Base-by-base conservation (phyloP, 2,888 invertebrate genomes). In the Thera britannica region DNA sequence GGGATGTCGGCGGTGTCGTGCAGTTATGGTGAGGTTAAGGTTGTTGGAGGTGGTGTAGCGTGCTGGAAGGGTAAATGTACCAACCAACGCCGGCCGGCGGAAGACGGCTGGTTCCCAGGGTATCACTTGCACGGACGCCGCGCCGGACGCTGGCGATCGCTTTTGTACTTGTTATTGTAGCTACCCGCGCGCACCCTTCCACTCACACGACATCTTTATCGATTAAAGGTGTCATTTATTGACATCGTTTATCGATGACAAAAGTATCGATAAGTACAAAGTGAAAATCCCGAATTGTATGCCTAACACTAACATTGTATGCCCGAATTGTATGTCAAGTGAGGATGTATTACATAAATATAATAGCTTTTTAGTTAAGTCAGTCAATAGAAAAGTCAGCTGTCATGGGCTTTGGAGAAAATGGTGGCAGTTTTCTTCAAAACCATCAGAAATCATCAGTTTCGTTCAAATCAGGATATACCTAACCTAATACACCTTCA, bases 81-180 rank as follows among this genome's bases (percentile, higher is more conserved):
- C 72, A 75, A 75, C 72, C 73, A 75, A 61, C 72, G 75, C 71
- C 77, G 76, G 73, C 49, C 80, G 82, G 82, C 92, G 92, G 91
- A 90, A 90, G 90, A 82, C 86, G 79, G 75, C 75, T 72, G 77
- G 90, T 93, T 93, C 93, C 92, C 93, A 93, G 91, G 85, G 90
- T 93, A 90, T 93, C 93, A 81, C 82, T 90, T 92, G 89, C 92
- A 83, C 86, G 79, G 76, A 83, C 84, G 87, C 93, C 92, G 92
- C 84, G 87, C 93, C 92, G 92, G 93, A 93, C 89, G 90, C 86
- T 81, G 83, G 70, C 62, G 62, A 62, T 65, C 66, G 66, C 56
- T 70, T 75, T 72, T 78, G 79, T 82, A 81, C 79, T 80, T 71
- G 71, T 70, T 68, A 71, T 73, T 73, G 71, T 67, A 57, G 60